Percentiles rank a stretch among this genome's conserved stretches.
Evolutionary conservation across 2,888 invertebrate species (phyloP).

Genomic region (Acleris literana): DNA sequence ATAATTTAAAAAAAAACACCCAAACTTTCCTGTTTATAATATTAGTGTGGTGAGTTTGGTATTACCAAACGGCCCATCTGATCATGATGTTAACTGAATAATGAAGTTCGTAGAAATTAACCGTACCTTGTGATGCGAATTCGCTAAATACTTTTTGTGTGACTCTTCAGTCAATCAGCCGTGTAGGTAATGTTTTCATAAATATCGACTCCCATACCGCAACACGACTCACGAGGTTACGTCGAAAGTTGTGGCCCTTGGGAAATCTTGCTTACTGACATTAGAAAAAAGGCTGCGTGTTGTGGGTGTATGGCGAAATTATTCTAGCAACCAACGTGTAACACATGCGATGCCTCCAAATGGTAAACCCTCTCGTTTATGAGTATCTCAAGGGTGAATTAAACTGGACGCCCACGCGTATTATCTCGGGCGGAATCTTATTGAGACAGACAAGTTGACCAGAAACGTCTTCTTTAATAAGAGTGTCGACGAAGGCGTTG

Average conservation of each 20-base stretch:
- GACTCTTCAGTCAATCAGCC: conserved; percentile 33
- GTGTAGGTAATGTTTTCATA: conserved; percentile 34
- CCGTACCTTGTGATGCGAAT: conserved; percentile 9
- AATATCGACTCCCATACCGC: conserved; percentile 29
- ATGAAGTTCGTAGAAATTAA: too few species aligned
- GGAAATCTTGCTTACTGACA: conserved; percentile 30
- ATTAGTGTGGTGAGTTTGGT: too few species aligned
- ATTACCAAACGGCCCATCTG: too few species aligned
- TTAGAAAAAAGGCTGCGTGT: conserved; percentile 15
- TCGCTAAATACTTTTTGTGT: conserved; percentile 10
- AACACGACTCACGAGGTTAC: conserved; percentile 21
- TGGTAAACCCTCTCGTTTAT: conserved; percentile 8
- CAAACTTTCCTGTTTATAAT: too few species aligned
- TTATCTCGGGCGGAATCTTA: background rate
- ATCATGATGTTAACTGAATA: too few species aligned
- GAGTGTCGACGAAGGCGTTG: conserved; percentile 30
- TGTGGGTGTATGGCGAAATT: conserved; percentile 5
- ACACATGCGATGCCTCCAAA: conserved; percentile 3
- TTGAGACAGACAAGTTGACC: conserved; percentile 12
- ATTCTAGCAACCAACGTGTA: background rate
- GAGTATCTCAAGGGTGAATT: conserved; percentile 8
- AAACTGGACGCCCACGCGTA: conserved; percentile 2
- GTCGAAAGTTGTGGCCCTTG: conserved; percentile 26
- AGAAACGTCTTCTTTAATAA: conserved; percentile 23
- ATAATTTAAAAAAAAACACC: too few species aligned